Evolutionary conservation across 2,113 vertebrate genomes (phyloP).

Genomic region (Emydocephalus ijimae): DNA sequence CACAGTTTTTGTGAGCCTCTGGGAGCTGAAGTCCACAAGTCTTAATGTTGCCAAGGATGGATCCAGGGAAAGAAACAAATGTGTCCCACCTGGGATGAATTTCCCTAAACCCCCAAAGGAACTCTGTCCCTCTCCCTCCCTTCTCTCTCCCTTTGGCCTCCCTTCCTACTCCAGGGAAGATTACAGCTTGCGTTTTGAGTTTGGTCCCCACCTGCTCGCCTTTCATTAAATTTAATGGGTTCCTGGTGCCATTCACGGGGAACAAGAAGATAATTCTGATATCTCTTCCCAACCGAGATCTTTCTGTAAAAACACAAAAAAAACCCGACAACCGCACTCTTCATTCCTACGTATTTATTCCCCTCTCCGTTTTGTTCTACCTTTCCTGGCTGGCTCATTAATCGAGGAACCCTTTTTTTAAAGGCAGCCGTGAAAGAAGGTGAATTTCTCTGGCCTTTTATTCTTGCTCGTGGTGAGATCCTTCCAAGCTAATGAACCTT

Average conservation of each 20-base stretch:
- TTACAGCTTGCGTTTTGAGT: not conserved
- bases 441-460: not conserved
- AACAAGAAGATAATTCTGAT: not conserved
- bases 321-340: not conserved
- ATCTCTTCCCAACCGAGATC: not conserved
- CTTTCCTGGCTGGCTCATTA: not conserved
- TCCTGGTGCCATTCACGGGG: not conserved
- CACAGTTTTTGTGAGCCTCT: not conserved
- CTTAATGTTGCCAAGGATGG: not conserved
- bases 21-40: too few relatives aligned
- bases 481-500: not conserved
- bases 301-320: not conserved
- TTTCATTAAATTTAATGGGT: constrained; percentile 8
- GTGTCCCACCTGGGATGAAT: not conserved
- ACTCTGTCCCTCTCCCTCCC: not conserved
- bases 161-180: not conserved
- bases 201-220: not conserved
- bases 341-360: not conserved
- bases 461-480: not conserved
- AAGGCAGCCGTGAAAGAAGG: not conserved
- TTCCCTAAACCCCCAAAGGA: not conserved
- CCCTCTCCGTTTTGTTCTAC: too few relatives aligned
- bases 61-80: not conserved
- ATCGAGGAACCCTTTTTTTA: too few relatives aligned
- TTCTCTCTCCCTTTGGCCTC: not conserved